Conservation (phyloP, 1,140 invertebrate genomes). For the Temnothorax nylanderi region DNA sequence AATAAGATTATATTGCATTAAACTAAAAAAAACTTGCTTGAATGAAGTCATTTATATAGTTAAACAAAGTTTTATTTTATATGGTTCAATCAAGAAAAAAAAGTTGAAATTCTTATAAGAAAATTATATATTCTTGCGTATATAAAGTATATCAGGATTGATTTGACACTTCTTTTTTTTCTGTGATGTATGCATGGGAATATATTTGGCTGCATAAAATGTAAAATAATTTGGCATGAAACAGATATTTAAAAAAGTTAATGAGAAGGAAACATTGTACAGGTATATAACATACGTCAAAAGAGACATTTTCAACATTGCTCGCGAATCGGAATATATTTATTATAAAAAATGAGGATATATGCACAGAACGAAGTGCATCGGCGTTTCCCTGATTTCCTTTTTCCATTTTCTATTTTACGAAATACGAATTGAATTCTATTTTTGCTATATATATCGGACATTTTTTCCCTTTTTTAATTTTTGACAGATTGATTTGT, state of each 20-base stretch:
- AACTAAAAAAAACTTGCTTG: no score
- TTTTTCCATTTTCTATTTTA: constrained; percentile 12
- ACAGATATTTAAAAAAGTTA: constrained; percentile 13
- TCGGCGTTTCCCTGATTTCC: not conserved
- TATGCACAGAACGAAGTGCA: not conserved
- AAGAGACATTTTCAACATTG: constrained; percentile 30
- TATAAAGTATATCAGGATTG: no score
- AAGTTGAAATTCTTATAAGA: no score
- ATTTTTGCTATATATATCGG: constrained; percentile 2
- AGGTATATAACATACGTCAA: not conserved
- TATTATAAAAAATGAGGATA: constrained; percentile 21
- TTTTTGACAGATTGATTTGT: constrained; percentile 26
- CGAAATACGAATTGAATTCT: constrained; percentile 37
- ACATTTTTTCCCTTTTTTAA: not conserved
- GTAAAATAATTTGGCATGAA: not conserved
- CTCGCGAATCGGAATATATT: not conserved
- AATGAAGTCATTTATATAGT: no score
- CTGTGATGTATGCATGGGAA: not conserved
- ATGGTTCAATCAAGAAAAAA: no score
- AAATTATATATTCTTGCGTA: no score
- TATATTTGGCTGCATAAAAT: not conserved
- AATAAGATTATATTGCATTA: no score
- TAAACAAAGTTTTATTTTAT: no score
- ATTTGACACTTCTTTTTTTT: no score
- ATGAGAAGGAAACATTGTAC: not conserved